phyloP scores from a whole-genome alignment of 2,113 vertebrate genomes.

The Perca schrenkii region DNA sequence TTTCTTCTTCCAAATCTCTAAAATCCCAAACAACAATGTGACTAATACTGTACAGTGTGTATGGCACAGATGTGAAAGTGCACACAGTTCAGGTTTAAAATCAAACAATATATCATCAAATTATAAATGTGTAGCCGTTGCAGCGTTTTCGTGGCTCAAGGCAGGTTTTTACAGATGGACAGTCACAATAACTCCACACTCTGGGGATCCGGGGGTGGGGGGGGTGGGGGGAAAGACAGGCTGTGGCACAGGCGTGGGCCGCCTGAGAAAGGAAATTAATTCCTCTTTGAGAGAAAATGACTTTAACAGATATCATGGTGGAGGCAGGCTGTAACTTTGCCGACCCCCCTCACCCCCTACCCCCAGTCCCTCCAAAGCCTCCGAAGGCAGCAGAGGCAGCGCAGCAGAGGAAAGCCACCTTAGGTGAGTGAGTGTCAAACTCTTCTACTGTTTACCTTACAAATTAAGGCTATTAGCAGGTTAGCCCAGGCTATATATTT shows the following conservation, averaged over 20 bases:
- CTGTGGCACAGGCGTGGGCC: constrained; percentile 72
- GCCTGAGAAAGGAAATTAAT: constrained; percentile 85
- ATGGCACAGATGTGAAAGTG: not conserved
- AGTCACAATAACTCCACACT: constrained; percentile 22
- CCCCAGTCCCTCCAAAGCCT: constrained; percentile 50
- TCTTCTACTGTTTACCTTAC: constrained; percentile 78
- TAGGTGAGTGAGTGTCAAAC: constrained; percentile 73
- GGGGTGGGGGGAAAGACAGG: constrained; percentile 35
- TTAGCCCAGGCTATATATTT: constrained; percentile 64
- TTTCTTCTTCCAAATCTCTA: not conserved
- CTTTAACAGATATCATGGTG: constrained; percentile 82
- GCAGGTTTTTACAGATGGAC: constrained; percentile 39
- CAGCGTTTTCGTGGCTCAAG: constrained; percentile 1
- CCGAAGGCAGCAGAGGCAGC: constrained; percentile 59
- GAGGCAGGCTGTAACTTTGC: constrained; percentile 66
- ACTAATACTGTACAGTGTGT: not conserved
- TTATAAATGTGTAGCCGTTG: not conserved
- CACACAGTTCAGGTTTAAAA: not conserved
- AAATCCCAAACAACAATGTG: not conserved
- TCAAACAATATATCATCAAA: not conserved
- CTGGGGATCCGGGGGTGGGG: constrained; percentile 17
- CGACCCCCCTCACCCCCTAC: constrained; percentile 11
- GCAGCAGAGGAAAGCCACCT: constrained; percentile 64
- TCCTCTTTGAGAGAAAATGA: constrained; percentile 84
- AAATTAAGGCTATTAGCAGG: constrained; percentile 82